Evolutionary conservation across 1,140 invertebrate species (phyloP).

Genomic region (Formica selysi): DNA sequence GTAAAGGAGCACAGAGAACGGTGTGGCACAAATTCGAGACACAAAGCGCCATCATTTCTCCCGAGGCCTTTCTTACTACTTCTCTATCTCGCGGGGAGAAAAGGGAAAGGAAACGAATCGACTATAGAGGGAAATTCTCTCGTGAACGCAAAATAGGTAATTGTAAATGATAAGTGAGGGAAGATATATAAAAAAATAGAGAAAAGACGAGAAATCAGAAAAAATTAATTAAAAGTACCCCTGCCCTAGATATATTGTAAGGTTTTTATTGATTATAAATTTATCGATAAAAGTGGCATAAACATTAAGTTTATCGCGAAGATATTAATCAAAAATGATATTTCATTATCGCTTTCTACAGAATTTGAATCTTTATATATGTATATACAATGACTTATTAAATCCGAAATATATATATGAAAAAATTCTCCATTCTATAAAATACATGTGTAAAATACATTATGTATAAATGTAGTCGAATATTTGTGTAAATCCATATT

Average conservation of each 20-base stretch:
- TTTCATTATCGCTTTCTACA: too few relatives aligned
- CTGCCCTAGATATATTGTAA: not conserved
- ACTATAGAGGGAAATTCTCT: slow-evolving; percentile 67
- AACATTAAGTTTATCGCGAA: not conserved
- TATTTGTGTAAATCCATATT: too few relatives aligned
- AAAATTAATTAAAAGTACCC: not conserved
- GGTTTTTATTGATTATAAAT: not conserved
- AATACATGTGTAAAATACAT: too few relatives aligned
- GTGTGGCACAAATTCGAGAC: slow-evolving; percentile 80
- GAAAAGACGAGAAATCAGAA: slow-evolving; percentile 14
- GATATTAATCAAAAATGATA: not conserved
- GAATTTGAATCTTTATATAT: too few relatives aligned
- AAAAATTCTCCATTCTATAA: too few relatives aligned
- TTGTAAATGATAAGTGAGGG: slow-evolving; percentile 1
- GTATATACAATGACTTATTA: too few relatives aligned
- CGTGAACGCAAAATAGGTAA: slow-evolving; percentile 56
- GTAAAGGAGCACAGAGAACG: slow-evolving; percentile 79
- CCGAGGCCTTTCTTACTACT: slow-evolving; percentile 77
- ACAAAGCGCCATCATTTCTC: slow-evolving; percentile 82
- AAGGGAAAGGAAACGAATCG: slow-evolving; percentile 31
- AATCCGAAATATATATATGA: too few relatives aligned
- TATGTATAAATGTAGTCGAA: too few relatives aligned
- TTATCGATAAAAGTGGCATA: not conserved
- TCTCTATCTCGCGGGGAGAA: slow-evolving; percentile 59
- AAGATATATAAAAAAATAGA: not conserved